phyloP scores from a whole-genome alignment of 1,140 invertebrate genomes.

The Formica selysi region DNA sequence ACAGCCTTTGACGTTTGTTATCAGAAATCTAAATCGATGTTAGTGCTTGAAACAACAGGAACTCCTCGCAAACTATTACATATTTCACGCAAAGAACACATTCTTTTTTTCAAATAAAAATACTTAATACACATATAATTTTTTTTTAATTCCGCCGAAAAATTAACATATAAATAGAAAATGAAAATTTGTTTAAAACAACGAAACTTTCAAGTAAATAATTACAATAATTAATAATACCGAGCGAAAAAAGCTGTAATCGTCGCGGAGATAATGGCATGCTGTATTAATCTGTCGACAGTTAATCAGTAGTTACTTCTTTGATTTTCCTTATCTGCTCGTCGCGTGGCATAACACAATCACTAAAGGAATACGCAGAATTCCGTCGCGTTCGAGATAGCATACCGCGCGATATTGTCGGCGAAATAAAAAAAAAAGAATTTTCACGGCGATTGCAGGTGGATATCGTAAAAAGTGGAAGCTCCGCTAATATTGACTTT shows the following conservation, averaged over 20 bases:
- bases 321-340: conserved; percentile 9
- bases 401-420: conserved; percentile 19
- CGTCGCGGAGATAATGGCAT: not conserved
- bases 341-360: conserved; percentile 61
- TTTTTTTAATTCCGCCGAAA: not conserved
- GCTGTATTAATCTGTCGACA: conserved; percentile 45
- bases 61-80: not conserved
- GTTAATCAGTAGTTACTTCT: conserved; percentile 35
- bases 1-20: conserved; percentile 32
- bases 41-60: not conserved
- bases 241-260: not conserved
- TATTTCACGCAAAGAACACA: not conserved
- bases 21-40: conserved; percentile 18
- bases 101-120: not conserved
- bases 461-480: conserved; percentile 67
- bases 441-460: conserved; percentile 73
- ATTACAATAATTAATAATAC: conserved; percentile 12
- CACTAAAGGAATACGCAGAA: conserved; percentile 25
- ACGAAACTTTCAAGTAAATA: not conserved
- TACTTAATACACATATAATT: not conserved
- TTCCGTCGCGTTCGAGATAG: conserved; percentile 51
- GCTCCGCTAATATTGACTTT: conserved; percentile 70
- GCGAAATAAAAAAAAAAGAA: conserved; percentile 67
- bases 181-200: not conserved
- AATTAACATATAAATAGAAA: not conserved